A percentile compares a stretch with the other conserved stretches of the same genome.
Conservation (phyloP, 2,797 vertebrate species). For the Nyctalus aviator region DNA sequence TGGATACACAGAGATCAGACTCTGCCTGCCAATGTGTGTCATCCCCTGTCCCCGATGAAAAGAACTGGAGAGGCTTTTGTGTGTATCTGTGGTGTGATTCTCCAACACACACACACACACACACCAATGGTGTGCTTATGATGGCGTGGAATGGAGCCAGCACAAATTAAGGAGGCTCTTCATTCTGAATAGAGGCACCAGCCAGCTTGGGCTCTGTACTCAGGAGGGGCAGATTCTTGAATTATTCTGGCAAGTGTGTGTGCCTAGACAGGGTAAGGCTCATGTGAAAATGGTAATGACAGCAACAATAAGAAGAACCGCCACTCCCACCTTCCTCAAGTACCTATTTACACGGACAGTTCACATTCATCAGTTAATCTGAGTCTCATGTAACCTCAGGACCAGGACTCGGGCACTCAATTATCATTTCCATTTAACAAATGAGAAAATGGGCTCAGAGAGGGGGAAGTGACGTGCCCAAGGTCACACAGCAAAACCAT, state of each 20-base stretch:
- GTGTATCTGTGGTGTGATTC: conserved; percentile 46
- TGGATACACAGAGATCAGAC: conserved; percentile 86
- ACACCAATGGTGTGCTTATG: not conserved
- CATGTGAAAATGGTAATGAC: not conserved
- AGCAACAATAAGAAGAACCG: not conserved
- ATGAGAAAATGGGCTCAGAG: conserved; percentile 12
- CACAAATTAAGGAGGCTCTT: not conserved
- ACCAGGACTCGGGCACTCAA: not conserved
- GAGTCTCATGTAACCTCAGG: not conserved
- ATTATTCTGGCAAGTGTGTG: not conserved
- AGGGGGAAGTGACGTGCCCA: not conserved
- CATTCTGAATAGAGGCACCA: not conserved
- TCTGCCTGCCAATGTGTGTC: conserved; percentile 72
- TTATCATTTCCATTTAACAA: not conserved
- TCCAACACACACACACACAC: not conserved
- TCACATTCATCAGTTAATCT: not conserved
- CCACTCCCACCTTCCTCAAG: not conserved
- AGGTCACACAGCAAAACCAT: not conserved
- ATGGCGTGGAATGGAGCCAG: not conserved
- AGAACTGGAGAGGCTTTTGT: conserved; percentile 75
- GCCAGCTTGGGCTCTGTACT: not conserved
- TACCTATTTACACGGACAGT: not conserved
- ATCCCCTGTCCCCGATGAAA: conserved; percentile 74
- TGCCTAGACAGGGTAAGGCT: not conserved
- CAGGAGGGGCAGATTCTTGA: not conserved